A percentile compares a stretch with the other conserved stretches of the same genome.
These are phyloP conservation scores for Heliconius aoede DNA, from an alignment of 2,888 invertebrate species.

Conservation along the genomic window DNA sequence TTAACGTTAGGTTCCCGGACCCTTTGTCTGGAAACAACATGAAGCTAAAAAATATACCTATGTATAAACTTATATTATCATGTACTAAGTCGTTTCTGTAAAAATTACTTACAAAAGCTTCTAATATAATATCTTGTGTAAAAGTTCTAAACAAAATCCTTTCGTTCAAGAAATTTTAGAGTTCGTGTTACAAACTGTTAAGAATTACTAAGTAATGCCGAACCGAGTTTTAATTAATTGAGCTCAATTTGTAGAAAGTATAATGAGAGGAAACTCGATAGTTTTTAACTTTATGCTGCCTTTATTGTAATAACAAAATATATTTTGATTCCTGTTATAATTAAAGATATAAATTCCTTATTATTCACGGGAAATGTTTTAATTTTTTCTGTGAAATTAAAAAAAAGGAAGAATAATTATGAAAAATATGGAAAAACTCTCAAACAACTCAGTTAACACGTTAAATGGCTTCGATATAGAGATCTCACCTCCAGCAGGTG, in stretches of 20 bases:
- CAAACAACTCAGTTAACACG: no score
- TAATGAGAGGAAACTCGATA: conserved; percentile 23
- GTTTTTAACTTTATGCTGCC: neutral
- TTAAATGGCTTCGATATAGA: no score
- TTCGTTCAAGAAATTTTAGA: conserved; percentile 32
- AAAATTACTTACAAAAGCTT: conserved; percentile 14
- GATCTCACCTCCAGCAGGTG: no score
- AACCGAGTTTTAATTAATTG: conserved; percentile 26
- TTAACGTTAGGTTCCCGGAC: no score
- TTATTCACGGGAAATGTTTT: no score
- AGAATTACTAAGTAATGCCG: conserved; percentile 28
- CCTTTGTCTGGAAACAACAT: no score
- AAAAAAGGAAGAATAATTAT: no score
- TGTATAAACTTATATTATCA: neutral
- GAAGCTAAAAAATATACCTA: no score
- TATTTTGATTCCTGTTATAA: neutral
- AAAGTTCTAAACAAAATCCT: conserved; percentile 30
- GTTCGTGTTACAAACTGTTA: conserved; percentile 26
- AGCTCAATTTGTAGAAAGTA: conserved; percentile 7
- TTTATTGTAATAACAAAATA: neutral
- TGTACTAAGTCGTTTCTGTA: neutral
- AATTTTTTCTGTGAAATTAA: no score
- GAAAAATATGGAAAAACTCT: no score
- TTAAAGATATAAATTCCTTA: no score
- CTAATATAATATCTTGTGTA: conserved; percentile 27